Evolutionary conservation across 2,113 vertebrate species (phyloP).

Genomic region (Corapipo altera): DNA sequence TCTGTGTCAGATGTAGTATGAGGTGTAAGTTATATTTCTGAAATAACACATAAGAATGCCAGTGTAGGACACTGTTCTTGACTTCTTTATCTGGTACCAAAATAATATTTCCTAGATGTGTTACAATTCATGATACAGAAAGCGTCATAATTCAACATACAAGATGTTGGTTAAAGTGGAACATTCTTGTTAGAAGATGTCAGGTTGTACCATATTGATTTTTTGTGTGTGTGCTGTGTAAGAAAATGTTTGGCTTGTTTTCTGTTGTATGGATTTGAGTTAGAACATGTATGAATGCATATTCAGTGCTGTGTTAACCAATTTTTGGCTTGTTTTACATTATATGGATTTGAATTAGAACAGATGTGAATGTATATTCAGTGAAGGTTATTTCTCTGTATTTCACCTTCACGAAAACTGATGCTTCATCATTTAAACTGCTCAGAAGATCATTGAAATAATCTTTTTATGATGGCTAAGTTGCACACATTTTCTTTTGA

Average conservation of each 20-base stretch:
- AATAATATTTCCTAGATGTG: background rate
- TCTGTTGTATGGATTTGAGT: background rate
- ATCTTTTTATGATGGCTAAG: background rate
- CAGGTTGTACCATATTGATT: background rate
- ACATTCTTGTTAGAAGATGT: background rate
- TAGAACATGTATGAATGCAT: background rate
- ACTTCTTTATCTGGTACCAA: constrained; percentile 10
- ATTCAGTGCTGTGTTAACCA: background rate
- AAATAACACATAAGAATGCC: background rate
- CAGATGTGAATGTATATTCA: background rate
- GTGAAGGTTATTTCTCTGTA: background rate
- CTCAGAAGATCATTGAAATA: background rate
- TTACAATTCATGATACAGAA: background rate
- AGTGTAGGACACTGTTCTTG: background rate
- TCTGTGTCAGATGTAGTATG: background rate
- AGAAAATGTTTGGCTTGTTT: background rate
- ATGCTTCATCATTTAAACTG: background rate
- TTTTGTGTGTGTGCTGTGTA: background rate
- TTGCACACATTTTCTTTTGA: background rate
- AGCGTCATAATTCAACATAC: background rate
- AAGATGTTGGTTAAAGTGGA: background rate
- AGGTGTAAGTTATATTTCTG: background rate
- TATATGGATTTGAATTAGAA: background rate
- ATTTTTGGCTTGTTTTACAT: background rate
- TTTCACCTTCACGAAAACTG: background rate